Base-by-base conservation (phyloP, 2,888 invertebrate genomes). In the Tridacna crocea region DNA sequence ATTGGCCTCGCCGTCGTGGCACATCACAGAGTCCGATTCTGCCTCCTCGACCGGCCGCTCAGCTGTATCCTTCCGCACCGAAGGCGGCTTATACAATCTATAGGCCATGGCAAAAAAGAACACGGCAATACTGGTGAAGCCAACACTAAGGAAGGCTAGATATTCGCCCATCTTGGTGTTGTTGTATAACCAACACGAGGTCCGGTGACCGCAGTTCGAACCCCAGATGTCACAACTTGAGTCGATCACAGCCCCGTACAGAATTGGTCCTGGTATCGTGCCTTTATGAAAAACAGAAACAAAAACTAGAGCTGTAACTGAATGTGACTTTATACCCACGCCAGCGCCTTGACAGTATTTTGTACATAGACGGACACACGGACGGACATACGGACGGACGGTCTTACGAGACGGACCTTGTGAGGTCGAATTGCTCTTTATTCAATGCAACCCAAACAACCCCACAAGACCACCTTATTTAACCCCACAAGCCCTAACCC, bases 191-290 rank as follows among this genome's bases (percentile, higher is more conserved):
- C 88, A 89, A 75, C 89, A 89, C 1, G 89, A 88, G 12, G 87
- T 85, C 27, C 77, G 77, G 15, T 83, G 79, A 19, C 83, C 84
- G 68, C 89, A 89, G 63, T 86, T 87, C 63, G 84, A 74, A 73
- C 96, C 96, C 89, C 89, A 89, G 10, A 87, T 81, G 19, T 82
- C 75, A 74, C 89, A 89, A 0, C 87, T 86, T 19, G 88, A 87
- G 70, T 89, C 89, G 60, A 89, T 89, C 0, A 84, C 83, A 11
- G 85, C 83, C 15, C 89, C 89, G 60, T 87, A 89, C 73, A 89
- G 78, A 17, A 89, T 88, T 17, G 89, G 89, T 19, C 89, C 88
- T 8, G 89, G 89, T 22, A 88, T 87, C 10, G 88, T 88, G 0
- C 89, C 88, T 89, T 78, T 15, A 83, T 80, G 17, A 3, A 48